These are phyloP conservation scores for Platygyra sinensis DNA, from an alignment of 64 coral and sea anemone species.

Conservation along the genomic window DNA sequence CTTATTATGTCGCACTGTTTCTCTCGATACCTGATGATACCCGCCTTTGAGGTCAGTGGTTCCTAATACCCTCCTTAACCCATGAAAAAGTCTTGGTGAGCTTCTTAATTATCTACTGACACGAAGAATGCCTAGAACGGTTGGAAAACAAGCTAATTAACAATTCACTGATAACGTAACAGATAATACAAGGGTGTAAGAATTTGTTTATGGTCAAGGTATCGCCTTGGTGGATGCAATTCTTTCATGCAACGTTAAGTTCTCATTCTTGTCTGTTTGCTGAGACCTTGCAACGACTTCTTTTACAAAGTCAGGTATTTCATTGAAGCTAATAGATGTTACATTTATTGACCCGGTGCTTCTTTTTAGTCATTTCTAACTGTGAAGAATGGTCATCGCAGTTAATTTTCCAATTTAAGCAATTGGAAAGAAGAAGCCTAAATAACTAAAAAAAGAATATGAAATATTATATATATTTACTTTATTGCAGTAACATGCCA, in stretches of 20 bases:
- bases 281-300: neutral
- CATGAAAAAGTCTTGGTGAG: too few relatives aligned
- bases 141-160: neutral
- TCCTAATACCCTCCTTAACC: too few relatives aligned
- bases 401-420: too few relatives aligned
- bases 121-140: neutral
- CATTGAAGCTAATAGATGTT: neutral
- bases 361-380: neutral
- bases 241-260: neutral
- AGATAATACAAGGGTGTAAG: neutral
- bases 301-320: conserved; percentile 9
- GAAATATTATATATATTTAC: too few relatives aligned
- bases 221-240: neutral
- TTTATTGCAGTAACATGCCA: too few relatives aligned
- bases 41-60: too few relatives aligned
- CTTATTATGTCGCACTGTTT: too few relatives aligned
- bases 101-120: too few relatives aligned
- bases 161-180: conserved; percentile 1
- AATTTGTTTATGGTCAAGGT: conserved; percentile 11
- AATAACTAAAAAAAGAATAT: too few relatives aligned
- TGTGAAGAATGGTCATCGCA: too few relatives aligned
- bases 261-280: neutral
- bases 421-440: too few relatives aligned
- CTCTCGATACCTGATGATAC: too few relatives aligned
- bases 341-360: neutral